phyloP scores from a whole-genome alignment of 2,888 invertebrate species.

The Xylocampa areola region DNA sequence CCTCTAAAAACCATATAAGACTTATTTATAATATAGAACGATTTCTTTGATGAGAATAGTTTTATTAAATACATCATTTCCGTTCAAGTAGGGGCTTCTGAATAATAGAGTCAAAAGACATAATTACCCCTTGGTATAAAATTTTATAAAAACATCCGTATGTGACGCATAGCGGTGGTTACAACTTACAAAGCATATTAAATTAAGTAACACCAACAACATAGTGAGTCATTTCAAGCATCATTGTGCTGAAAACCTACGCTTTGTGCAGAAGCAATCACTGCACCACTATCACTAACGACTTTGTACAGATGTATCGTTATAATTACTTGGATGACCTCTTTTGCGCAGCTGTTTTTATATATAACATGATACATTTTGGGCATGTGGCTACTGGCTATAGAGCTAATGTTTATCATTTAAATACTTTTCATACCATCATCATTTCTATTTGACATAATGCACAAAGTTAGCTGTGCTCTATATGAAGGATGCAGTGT shows the following conservation, averaged over 20 bases:
- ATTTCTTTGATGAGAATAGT: no score
- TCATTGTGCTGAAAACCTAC: slow-evolving; percentile 37
- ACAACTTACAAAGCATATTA: slow-evolving; percentile 32
- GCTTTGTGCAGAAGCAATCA: slow-evolving; percentile 29
- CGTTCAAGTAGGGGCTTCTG: not conserved
- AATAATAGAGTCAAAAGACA: not conserved
- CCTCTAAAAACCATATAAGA: slow-evolving; percentile 3
- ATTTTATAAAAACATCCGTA: slow-evolving; percentile 28
- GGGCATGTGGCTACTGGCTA: slow-evolving; percentile 33
- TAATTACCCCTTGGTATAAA: not conserved
- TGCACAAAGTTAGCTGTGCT: no score
- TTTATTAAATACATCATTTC: no score
- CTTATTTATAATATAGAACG: no score
- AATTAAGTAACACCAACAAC: slow-evolving; percentile 45
- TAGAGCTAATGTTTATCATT: not conserved
- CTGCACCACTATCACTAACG: slow-evolving; percentile 22
- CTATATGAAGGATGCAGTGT: no score
- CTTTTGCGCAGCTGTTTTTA: slow-evolving; percentile 46
- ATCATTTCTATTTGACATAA: no score
- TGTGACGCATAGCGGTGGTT: slow-evolving; percentile 44
- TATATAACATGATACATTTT: slow-evolving; percentile 44
- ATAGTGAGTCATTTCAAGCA: slow-evolving; percentile 48
- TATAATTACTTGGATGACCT: slow-evolving; percentile 41
- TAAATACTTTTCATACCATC: no score
- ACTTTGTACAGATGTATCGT: slow-evolving; percentile 26